Conservation (phyloP, 2,888 invertebrate species). For the Acleris holmiana region DNA sequence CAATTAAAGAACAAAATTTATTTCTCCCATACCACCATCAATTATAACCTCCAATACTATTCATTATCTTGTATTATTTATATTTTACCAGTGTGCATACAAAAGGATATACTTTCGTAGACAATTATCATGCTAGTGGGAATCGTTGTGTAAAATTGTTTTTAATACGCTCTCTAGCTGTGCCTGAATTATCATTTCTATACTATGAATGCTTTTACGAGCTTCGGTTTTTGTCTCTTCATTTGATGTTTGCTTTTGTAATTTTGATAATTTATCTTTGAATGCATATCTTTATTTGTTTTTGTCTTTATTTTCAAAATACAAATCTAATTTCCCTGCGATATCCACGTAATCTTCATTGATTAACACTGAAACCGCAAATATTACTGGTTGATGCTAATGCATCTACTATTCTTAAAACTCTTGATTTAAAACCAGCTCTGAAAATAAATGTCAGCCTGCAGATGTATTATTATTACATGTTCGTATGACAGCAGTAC, state of each 20-base stretch:
- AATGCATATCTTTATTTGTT: not conserved
- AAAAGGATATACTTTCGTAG: slow-evolving; percentile 20
- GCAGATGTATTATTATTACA: slow-evolving; percentile 37
- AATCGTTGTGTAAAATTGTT: slow-evolving; percentile 23
- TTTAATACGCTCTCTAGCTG: slow-evolving; percentile 14
- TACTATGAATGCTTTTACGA: slow-evolving; percentile 2
- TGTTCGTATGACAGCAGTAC: slow-evolving; percentile 29
- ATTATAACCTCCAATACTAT: slow-evolving; percentile 55
- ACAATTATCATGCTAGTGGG: slow-evolving; percentile 34
- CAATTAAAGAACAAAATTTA: slow-evolving; percentile 20
- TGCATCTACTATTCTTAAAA: slow-evolving; percentile 17
- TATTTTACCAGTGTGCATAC: slow-evolving; percentile 28
- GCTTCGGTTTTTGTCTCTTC: not conserved
- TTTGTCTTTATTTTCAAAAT: not conserved
- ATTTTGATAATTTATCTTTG: too few relatives aligned
- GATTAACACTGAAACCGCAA: too few relatives aligned
- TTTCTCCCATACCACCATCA: slow-evolving; percentile 49
- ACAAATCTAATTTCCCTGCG: not conserved
- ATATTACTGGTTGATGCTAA: not conserved
- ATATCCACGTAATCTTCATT: too few relatives aligned
- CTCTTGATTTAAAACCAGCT: slow-evolving; percentile 3
- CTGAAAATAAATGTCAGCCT: slow-evolving; percentile 25
- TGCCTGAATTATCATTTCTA: not conserved
- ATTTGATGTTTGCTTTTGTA: too few relatives aligned
- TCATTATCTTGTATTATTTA: slow-evolving; percentile 45